These are phyloP conservation scores for Capreolus pygargus DNA, from an alignment of 2,113 vertebrate species.

Conservation along the genomic window DNA sequence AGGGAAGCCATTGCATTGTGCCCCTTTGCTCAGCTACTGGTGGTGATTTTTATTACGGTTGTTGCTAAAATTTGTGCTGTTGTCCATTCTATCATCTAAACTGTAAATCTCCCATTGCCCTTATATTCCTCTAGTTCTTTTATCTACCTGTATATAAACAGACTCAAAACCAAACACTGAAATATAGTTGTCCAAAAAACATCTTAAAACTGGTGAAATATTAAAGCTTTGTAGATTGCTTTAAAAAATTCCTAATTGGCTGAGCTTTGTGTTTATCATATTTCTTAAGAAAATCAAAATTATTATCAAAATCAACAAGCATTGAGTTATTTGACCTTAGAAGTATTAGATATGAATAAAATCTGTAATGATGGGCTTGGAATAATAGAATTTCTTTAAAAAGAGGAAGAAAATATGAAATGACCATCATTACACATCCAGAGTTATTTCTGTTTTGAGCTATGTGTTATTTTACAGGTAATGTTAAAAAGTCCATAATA, in stretches of 20 bases:
- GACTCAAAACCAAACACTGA: not conserved
- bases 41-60: not conserved
- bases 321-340: not conserved
- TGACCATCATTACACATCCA: not conserved
- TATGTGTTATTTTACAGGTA: not conserved
- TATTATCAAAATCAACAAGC: not conserved
- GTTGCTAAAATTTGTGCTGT: not conserved
- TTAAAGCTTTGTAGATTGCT: not conserved
- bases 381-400: not conserved
- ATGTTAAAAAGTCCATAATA: not conserved
- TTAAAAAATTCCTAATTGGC: conserved; percentile 9
- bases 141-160: not conserved
- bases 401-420: not conserved
- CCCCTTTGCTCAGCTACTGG: not conserved
- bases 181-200: not conserved
- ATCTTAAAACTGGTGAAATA: not conserved
- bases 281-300: conserved; percentile 9
- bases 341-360: not conserved
- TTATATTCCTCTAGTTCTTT: not conserved
- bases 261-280: not conserved
- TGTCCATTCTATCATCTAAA: not conserved
- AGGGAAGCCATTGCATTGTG: not conserved
- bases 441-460: not conserved
- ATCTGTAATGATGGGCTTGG: not conserved
- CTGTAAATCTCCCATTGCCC: not conserved